Percentiles rank a stretch among this genome's conserved stretches.
Evolutionary conservation across 2,888 invertebrate species (phyloP).

Genomic region (Octodonta nipae): DNA sequence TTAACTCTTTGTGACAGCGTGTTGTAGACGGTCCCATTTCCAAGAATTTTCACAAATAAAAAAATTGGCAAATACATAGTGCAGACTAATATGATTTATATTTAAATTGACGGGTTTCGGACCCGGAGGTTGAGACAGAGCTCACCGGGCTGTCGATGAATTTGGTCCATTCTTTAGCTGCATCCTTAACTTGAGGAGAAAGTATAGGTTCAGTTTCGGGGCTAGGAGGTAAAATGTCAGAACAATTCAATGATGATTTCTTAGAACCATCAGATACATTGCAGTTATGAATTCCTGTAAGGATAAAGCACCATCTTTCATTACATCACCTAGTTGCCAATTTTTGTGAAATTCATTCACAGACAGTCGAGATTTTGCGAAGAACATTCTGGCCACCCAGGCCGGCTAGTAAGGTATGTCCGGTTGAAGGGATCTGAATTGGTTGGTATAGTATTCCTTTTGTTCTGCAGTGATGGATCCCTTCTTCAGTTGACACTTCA

Average conservation of each 20-base stretch:
- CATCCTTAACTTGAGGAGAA: constrained; percentile 40
- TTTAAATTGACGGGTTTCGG: constrained; percentile 81
- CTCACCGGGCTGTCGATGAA: constrained; percentile 83
- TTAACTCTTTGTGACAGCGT: too few relatives aligned
- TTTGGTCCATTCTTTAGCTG: constrained; percentile 75
- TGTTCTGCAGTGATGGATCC: constrained; percentile 82
- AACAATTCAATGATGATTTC: constrained; percentile 65
- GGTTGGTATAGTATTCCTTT: constrained; percentile 80
- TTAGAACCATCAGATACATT: constrained; percentile 85
- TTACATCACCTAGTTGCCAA: constrained; percentile 91
- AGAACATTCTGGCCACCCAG: constrained; percentile 81
- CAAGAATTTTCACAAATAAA: too few relatives aligned
- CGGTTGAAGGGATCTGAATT: constrained; percentile 79
- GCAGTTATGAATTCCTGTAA: constrained; percentile 91
- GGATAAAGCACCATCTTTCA: constrained; percentile 85
- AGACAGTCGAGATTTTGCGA: constrained; percentile 88
- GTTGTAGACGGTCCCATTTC: too few relatives aligned
- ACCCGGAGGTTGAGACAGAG: constrained; percentile 75
- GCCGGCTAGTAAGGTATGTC: constrained; percentile 71
- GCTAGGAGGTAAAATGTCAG: constrained; percentile 60
- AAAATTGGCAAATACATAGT: too few relatives aligned
- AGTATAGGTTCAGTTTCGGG: constrained; percentile 29
- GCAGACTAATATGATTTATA: too few relatives aligned
- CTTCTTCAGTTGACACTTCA: constrained; percentile 49
- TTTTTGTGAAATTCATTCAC: constrained; percentile 87